phyloP scores from a whole-genome alignment of 2,797 vertebrate species.

The Chromis chromis region DNA sequence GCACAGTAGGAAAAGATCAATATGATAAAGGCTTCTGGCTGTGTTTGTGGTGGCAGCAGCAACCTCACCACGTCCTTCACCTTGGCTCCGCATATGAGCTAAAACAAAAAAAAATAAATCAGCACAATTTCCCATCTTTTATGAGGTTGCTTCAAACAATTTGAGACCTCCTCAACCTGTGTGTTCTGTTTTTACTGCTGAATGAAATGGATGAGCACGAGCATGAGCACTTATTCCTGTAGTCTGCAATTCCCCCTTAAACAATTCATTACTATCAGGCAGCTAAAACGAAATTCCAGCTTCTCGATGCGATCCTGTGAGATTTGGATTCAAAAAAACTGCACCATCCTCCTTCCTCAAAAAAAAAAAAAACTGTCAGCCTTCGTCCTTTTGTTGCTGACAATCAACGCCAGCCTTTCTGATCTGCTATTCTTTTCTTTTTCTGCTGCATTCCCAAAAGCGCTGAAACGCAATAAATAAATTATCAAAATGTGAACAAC shows the following conservation, averaged over 20 bases:
- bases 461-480: slow-evolving; percentile 54
- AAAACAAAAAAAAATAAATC: slow-evolving; percentile 51
- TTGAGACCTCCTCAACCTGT: slow-evolving; percentile 74
- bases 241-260: too few relatives aligned
- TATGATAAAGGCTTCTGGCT: slow-evolving; percentile 53
- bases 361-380: slow-evolving; percentile 11
- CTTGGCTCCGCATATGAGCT: slow-evolving; percentile 58
- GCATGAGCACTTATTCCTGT: too few relatives aligned
- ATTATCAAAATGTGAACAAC: slow-evolving; percentile 61
- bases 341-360: background rate
- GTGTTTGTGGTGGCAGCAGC: slow-evolving; percentile 6
- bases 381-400: slow-evolving; percentile 36
- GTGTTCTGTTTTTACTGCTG: slow-evolving; percentile 63
- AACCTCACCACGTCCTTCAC: slow-evolving; percentile 71
- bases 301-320: slow-evolving; percentile 17
- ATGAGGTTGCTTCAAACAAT: slow-evolving; percentile 81
- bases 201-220: slow-evolving; percentile 53
- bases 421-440: slow-evolving; percentile 52
- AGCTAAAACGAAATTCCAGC: slow-evolving; percentile 46
- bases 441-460: slow-evolving; percentile 27
- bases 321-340: slow-evolving; percentile 17
- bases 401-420: slow-evolving; percentile 41
- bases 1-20: slow-evolving; percentile 42
- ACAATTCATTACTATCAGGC: slow-evolving; percentile 14
- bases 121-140: slow-evolving; percentile 80